Conservation (phyloP, 2,113 vertebrate species). For the Ptilorrhoa leucosticta region DNA sequence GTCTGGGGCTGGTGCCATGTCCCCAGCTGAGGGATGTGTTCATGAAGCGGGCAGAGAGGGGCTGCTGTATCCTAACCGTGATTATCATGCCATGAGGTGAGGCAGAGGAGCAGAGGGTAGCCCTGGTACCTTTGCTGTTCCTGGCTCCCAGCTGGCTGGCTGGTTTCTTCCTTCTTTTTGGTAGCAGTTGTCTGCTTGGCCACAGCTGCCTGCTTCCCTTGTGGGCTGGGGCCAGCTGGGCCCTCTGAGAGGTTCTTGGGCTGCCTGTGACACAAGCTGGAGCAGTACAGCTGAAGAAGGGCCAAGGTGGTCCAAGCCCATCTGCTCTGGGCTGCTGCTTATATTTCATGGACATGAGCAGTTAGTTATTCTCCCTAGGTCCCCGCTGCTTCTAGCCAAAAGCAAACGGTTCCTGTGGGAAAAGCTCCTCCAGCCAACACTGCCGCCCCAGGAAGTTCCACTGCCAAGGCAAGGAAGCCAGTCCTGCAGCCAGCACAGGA, state of each 20-base stretch:
- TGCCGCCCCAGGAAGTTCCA: background rate
- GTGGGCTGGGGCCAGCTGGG: background rate
- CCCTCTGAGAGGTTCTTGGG: background rate
- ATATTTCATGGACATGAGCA: background rate
- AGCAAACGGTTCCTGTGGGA: background rate
- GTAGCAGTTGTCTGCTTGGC: background rate
- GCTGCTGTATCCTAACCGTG: background rate
- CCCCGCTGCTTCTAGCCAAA: background rate
- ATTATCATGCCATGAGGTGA: rapidly evolving
- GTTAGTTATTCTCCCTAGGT: background rate
- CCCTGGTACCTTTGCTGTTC: background rate
- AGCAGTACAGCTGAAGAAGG: background rate
- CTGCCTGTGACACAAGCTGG: rapidly evolving
- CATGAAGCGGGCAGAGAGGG: rapidly evolving
- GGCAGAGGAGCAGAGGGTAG: background rate
- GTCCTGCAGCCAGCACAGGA: background rate
- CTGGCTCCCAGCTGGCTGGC: background rate
- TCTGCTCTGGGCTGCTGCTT: background rate
- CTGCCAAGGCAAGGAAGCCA: background rate
- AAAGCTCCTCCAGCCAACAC: background rate
- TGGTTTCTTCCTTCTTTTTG: background rate
- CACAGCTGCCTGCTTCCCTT: background rate
- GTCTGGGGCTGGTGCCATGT: background rate
- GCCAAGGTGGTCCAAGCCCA: background rate
- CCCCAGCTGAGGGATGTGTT: background rate